Evolutionary conservation across 2,113 vertebrate species (phyloP), one percentile per base, ranked within the genome.

Genomic region (Embiotoca jacksoni): DNA sequence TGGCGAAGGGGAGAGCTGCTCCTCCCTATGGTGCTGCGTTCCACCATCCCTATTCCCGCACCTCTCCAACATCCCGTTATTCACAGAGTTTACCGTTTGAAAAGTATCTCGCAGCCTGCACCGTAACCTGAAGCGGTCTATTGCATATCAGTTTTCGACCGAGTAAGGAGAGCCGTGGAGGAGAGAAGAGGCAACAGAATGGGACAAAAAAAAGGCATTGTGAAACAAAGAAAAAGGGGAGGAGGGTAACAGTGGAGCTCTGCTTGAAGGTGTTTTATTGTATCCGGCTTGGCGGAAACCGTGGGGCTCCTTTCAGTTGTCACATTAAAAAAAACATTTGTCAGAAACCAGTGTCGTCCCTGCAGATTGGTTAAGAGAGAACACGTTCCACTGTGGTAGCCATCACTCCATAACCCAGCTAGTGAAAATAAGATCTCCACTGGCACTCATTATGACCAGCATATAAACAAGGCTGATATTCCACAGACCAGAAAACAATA

Each of bases 71-170:
- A 82, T 75, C 84, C 88, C 58, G 63, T 80, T 80, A 84, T 89
- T 80, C 77, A 57, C 60, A 5, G n/a, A 72, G 71, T 83, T 90
- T 59, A 85, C 88, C 74, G 81, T 94, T 93, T 91, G 86, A 94
- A 93, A 95, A 83, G 77, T 81, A 92, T 91, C 90, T 80, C 85
- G 88, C 89, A 83, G 89, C 76, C 85, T 78, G 81, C 82, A 80
- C 89, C 90, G 91, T 92, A 94, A 94, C 89, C 92, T 78, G 92
- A 91, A 88, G 89, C 56, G 0, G 74, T 94, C 87, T 91, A 8
- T 87, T 87, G 84, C 88, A 78, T 89, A 95, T 94, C 92, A 62
- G 87, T 94, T 95, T 95, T 90, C 80, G 14, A 73, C 88, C 6
- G 13, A 72, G 89, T 81, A 91, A 87, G 79, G 46, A 50, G 82